Evolutionary conservation across 2,113 vertebrate species (phyloP), one percentile per base, ranked within the genome.

Genomic region (Cranoglanis bouderius): DNA sequence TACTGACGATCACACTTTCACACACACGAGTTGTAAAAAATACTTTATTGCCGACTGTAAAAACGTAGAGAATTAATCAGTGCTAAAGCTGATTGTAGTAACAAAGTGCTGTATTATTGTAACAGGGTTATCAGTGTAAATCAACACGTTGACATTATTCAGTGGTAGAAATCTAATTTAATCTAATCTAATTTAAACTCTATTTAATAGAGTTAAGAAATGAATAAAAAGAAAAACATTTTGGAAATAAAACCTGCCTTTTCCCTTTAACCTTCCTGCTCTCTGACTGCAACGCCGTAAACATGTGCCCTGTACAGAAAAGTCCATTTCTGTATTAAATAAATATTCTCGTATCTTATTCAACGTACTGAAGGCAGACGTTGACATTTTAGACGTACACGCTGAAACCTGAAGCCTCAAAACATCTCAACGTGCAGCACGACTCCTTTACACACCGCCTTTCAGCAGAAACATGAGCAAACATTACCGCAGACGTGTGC

Each of bases 1-100:
- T 9, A 21, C 26, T 5, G 3, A 46, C 32, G 46, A 13, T 38
- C 19, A 4, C 8, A 53, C 35, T 13, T 6, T 16, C 84, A 40
- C n/a, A 53, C 67, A 57, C 51, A 40, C 18, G 3, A 0, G 72
- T 83, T 82, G 40, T 40, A 67, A 65, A 88, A 88, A 87, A 67
- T 51, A 85, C 0, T 83, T 85, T 32, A 82, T 29, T 72, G 61
- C 65, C 70, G 43, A 49, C 2, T 18, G 9, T 84, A 57, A 84
- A 82, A 90, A 13, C 35, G 6, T 35, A 14, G 10, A 16, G 18
- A 38, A 82, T 77, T 78, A 35, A 63, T 65, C 51, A 59, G 49
- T 67, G 51, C 72, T 19, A 26, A 13, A 53, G 57, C 49, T 40
- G 19, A 74, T 83, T 67, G 57, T 46, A 67, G 29, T 67, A 4